These are phyloP conservation scores for Stomatorhinus ivindoensis DNA, from an alignment of 2,113 vertebrate genomes.

Conservation along the genomic window DNA sequence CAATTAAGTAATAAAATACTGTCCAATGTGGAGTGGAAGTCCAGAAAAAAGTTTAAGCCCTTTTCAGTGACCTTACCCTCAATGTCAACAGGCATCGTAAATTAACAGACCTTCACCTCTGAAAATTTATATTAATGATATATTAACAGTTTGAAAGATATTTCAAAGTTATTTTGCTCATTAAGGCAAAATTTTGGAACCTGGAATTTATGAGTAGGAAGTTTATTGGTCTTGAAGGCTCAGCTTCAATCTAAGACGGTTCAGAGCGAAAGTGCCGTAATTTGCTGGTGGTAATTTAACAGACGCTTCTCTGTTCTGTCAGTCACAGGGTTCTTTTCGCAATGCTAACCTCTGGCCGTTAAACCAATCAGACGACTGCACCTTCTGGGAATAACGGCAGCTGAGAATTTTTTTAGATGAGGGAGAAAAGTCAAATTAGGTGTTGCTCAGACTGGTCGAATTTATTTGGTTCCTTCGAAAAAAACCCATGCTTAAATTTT, in stretches of 20 bases:
- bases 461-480: background rate
- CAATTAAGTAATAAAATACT: background rate
- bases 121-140: background rate
- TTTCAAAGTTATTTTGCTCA: too few species aligned
- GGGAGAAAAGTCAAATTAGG: background rate
- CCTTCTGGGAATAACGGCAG: background rate
- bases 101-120: background rate
- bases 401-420: background rate
- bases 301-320: background rate
- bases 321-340: background rate
- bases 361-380: background rate
- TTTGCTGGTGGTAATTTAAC: background rate
- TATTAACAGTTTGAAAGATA: background rate
- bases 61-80: background rate
- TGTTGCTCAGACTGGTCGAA: background rate
- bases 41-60: background rate
- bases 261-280: background rate
- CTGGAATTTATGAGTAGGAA: background rate
- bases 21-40: background rate
- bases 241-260: background rate
- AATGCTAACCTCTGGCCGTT: background rate
- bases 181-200: background rate
- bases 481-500: background rate
- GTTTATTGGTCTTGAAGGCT: background rate
- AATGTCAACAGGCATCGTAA: background rate